Evolutionary conservation across 2,888 invertebrate genomes (phyloP).

Genomic region (Cabera pusaria): DNA sequence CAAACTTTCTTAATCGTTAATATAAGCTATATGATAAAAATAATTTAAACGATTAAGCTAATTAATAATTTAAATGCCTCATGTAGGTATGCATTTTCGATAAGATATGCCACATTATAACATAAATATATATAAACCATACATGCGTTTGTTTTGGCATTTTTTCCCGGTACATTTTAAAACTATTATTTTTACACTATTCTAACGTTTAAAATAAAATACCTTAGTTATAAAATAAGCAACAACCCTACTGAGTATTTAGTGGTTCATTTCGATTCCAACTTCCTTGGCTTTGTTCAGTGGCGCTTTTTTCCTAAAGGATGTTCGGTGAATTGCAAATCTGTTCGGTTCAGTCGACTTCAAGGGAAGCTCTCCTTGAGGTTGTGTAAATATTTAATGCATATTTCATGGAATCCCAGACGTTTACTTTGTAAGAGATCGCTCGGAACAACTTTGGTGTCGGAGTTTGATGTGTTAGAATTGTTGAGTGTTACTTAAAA

Average conservation of each 20-base stretch:
- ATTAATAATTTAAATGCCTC: too few species aligned
- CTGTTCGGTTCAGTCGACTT: constrained; percentile 72
- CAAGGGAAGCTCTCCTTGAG: constrained; percentile 65
- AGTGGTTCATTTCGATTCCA: constrained; percentile 66
- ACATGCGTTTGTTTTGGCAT: too few species aligned
- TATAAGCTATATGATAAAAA: too few species aligned
- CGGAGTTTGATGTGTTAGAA: constrained; percentile 32
- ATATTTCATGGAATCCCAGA: constrained; percentile 74
- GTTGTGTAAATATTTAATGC: constrained; percentile 80
- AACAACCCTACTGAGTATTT: constrained; percentile 49
- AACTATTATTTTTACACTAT: too few species aligned
- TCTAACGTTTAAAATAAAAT: too few species aligned
- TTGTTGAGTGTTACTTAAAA: constrained; percentile 5
- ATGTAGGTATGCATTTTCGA: too few species aligned
- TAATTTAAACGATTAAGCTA: too few species aligned
- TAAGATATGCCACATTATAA: too few species aligned
- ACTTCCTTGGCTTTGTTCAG: constrained; percentile 63
- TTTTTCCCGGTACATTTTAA: too few species aligned
- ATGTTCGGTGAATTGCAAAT: constrained; percentile 80
- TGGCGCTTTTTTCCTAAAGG: constrained; percentile 68
- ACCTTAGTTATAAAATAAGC: too few species aligned
- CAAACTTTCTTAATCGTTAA: too few species aligned
- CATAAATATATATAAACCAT: too few species aligned
- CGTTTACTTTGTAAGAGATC: constrained; percentile 74
- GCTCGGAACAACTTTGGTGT: constrained; percentile 61